Evolutionary conservation across 2,113 vertebrate species (phyloP).

Genomic region (Oreocharis arfaki): DNA sequence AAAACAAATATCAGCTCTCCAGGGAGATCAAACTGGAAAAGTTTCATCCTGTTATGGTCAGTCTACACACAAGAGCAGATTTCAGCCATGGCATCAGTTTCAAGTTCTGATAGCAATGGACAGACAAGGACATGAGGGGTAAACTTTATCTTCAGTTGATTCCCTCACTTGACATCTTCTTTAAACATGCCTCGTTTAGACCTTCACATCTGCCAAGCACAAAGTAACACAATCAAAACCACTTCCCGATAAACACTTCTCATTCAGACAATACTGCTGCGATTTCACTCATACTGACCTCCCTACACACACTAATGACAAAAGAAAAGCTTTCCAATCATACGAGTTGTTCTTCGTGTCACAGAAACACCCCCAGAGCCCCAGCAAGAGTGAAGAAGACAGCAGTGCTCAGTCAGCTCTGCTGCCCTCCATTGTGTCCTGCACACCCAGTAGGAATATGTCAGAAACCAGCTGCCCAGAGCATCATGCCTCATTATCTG

Average conservation of each 20-base stretch:
- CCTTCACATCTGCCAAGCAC: not conserved
- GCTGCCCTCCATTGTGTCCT: not conserved
- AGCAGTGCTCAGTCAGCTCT: not conserved
- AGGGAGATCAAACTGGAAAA: not conserved
- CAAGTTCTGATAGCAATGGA: not conserved
- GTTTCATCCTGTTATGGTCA: not conserved
- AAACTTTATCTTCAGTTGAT: not conserved
- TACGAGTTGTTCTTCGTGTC: not conserved
- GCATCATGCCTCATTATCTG: not conserved
- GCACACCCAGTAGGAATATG: not conserved
- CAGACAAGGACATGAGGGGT: not conserved
- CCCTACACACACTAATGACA: not conserved
- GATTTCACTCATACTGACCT: not conserved
- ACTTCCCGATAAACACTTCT: not conserved
- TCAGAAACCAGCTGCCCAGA: not conserved
- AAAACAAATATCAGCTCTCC: not conserved
- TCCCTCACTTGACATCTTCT: not conserved
- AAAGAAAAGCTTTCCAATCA: not conserved
- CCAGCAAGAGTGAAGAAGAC: not conserved
- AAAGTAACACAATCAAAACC: not conserved
- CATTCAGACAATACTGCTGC: not conserved
- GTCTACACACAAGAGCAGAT: not conserved
- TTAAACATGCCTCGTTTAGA: not conserved
- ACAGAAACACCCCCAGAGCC: not conserved
- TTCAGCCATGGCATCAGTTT: not conserved